phyloP scores from a whole-genome alignment of 2,797 vertebrate species.

The Xenopus petersii region DNA sequence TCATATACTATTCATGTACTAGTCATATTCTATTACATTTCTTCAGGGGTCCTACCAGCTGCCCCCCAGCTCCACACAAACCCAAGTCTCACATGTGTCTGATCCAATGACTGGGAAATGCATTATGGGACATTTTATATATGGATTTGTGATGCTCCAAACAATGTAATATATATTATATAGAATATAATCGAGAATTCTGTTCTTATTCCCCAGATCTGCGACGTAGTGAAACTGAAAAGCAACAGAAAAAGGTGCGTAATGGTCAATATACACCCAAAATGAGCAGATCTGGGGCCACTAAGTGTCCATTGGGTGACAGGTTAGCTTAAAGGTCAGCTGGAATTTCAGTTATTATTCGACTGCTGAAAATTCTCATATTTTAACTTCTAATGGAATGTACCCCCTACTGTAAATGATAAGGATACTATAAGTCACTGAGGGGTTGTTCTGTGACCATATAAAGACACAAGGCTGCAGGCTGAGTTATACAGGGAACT shows the following conservation, averaged over 20 bases:
- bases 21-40: too few relatives aligned
- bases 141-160: background rate
- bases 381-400: background rate
- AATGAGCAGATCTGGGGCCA: too few relatives aligned
- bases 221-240: conserved; percentile 12
- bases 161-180: background rate
- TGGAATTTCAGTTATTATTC: background rate
- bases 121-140: background rate
- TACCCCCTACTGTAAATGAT: too few relatives aligned
- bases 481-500: too few relatives aligned
- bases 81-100: too few relatives aligned
- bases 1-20: too few relatives aligned
- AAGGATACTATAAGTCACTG: background rate
- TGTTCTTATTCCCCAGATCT: background rate
- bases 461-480: too few relatives aligned
- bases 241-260: background rate
- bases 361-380: background rate
- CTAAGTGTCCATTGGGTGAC: background rate
- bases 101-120: background rate
- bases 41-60: too few relatives aligned
- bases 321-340: background rate
- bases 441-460: too few relatives aligned
- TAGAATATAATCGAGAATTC: background rate
- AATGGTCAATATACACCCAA: background rate
- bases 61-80: too few relatives aligned